phyloP scores from a whole-genome alignment of 2,797 vertebrate genomes.

The Ambastaia sidthimunki region DNA sequence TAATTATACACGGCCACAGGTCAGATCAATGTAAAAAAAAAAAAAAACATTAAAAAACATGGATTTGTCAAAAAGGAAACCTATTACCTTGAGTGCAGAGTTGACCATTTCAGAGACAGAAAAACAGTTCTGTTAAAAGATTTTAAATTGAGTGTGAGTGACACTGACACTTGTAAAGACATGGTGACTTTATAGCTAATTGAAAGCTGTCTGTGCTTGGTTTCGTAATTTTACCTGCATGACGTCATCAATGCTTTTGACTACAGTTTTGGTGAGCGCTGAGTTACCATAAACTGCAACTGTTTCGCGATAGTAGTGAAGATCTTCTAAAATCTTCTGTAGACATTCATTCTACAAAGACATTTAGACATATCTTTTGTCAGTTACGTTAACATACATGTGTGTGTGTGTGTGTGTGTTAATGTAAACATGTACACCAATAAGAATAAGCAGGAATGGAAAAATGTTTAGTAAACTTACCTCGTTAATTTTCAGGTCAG shows the following conservation, averaged over 20 bases:
- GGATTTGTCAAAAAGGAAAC: not conserved
- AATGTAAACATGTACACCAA: no score
- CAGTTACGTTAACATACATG: no score
- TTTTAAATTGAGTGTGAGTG: conserved; percentile 18
- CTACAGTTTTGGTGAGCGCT: conserved; percentile 52
- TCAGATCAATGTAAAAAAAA: not conserved
- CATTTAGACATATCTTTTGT: no score
- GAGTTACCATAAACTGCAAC: conserved; percentile 60
- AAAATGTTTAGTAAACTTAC: conserved; percentile 54
- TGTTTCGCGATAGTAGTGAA: conserved; percentile 66
- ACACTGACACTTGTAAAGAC: not conserved
- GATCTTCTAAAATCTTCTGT: conserved; percentile 69
- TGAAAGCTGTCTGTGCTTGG: not conserved
- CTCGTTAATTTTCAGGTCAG: conserved; percentile 62
- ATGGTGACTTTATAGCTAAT: not conserved
- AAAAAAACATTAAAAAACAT: not conserved
- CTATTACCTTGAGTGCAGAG: conserved; percentile 18
- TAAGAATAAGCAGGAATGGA: not conserved
- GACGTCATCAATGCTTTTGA: conserved; percentile 66
- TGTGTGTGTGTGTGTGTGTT: no score
- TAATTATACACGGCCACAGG: not conserved
- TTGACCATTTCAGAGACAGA: conserved; percentile 12
- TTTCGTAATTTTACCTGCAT: conserved; percentile 66
- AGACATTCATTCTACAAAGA: conserved; percentile 68
- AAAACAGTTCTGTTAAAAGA: conserved; percentile 71